Conservation (phyloP, 2,797 vertebrate species). For the Nasua narica region DNA sequence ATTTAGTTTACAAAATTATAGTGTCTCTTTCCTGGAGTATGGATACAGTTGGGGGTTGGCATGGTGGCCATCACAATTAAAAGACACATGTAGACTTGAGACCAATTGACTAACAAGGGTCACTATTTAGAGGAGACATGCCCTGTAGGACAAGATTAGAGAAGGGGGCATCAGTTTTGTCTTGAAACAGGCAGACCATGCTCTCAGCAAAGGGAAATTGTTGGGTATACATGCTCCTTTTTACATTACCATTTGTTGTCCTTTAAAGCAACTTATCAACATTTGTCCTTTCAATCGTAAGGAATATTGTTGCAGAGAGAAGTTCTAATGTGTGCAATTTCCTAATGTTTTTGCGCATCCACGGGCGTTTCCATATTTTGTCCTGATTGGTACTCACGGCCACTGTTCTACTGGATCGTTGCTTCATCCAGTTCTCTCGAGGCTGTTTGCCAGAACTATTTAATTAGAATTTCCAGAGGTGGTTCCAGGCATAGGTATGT, state of each 20-base stretch:
- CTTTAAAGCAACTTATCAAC: background rate
- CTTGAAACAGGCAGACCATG: background rate
- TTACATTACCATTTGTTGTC: background rate
- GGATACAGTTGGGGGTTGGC: background rate
- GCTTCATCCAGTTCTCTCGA: background rate
- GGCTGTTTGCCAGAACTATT: background rate
- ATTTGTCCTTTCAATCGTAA: background rate
- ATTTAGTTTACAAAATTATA: background rate
- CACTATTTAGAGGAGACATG: background rate
- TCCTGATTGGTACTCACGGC: background rate
- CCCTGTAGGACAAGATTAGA: background rate
- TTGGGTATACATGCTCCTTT: background rate
- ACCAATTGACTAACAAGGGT: background rate
- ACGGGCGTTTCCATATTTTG: background rate
- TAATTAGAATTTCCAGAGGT: background rate
- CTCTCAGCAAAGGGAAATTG: background rate
- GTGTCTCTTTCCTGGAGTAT: background rate
- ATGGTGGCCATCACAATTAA: background rate
- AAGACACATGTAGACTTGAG: background rate
- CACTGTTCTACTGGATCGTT: background rate
- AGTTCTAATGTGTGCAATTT: background rate
- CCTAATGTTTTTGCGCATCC: background rate
- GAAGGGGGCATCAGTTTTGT: background rate
- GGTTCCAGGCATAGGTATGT: background rate
- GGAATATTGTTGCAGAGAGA: background rate